These are phyloP conservation scores for Bambusicola thoracicus DNA, from an alignment of 2,113 vertebrate genomes.

Conservation along the genomic window DNA sequence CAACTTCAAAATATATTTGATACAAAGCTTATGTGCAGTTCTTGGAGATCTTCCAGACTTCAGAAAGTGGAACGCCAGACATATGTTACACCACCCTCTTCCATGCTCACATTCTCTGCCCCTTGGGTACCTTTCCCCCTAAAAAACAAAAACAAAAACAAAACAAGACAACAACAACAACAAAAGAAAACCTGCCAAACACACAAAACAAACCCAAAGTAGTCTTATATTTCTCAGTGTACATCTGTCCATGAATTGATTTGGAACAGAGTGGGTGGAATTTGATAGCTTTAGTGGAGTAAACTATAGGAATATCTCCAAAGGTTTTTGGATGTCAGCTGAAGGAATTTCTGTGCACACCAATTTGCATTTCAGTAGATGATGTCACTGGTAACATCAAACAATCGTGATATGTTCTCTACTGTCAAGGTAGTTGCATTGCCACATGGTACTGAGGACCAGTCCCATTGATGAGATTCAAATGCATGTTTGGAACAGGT, in stretches of 20 bases:
- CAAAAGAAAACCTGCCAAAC: not conserved
- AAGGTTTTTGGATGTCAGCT: not conserved
- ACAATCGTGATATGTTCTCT: not conserved
- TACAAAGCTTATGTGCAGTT: not conserved
- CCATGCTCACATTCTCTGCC: not conserved
- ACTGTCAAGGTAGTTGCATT: not conserved
- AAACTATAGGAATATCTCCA: not conserved
- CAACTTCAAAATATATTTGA: not conserved
- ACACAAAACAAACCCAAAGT: not conserved
- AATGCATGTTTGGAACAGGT: not conserved
- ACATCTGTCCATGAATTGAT: not conserved
- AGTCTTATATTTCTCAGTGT: not conserved
- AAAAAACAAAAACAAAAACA: not conserved
- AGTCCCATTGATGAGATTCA: not conserved
- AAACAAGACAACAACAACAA: not conserved
- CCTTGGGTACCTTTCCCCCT: not conserved
- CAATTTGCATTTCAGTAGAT: not conserved
- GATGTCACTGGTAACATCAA: not conserved
- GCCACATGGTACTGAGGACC: not conserved
- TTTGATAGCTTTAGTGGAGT: not conserved
- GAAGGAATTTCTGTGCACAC: not conserved
- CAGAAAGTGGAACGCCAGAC: not conserved
- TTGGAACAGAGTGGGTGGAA: not conserved
- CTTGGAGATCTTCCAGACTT: not conserved
- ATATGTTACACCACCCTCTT: not conserved